Percentiles rank a stretch among this genome's conserved stretches.
These are phyloP conservation scores for Austrofundulus limnaeus DNA, from an alignment of 2,113 vertebrate species.

Conservation along the genomic window DNA sequence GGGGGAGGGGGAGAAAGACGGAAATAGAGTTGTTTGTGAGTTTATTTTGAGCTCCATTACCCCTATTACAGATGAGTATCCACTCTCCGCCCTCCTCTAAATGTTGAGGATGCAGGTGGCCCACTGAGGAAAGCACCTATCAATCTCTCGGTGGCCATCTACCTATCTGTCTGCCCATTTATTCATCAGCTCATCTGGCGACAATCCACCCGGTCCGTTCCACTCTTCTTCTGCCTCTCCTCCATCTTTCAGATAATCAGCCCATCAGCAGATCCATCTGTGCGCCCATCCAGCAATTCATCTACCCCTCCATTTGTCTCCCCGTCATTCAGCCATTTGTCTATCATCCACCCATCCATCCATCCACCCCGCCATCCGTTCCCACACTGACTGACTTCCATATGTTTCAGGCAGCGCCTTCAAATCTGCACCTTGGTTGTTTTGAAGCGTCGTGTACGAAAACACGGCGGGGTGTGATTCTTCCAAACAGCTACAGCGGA, in stretches of 20 bases:
- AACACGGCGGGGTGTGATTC: constrained; percentile 23
- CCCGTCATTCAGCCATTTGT: constrained; percentile 70
- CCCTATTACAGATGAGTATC: constrained; percentile 71
- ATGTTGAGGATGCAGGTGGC: constrained; percentile 71
- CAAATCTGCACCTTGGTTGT: constrained; percentile 30
- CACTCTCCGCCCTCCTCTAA: constrained; percentile 64
- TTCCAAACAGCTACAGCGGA: constrained; percentile 31
- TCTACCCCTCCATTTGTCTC: constrained; percentile 66
- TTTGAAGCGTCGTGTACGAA: constrained; percentile 37
- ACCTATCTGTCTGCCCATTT: constrained; percentile 68
- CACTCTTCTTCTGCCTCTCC: constrained; percentile 57
- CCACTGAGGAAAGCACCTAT: constrained; percentile 64
- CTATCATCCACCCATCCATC: constrained; percentile 57
- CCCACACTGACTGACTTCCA: constrained; percentile 31
- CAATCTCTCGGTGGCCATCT: constrained; percentile 62
- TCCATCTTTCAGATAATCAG: constrained; percentile 73
- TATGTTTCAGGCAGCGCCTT: constrained; percentile 51
- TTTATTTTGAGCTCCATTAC: constrained; percentile 77
- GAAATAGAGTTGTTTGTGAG: constrained; percentile 71
- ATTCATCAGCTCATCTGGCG: constrained; percentile 71
- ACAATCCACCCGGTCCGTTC: constrained; percentile 56
- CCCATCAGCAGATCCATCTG: constrained; percentile 74
- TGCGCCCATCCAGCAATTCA: constrained; percentile 66
- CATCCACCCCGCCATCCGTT: constrained; percentile 52
- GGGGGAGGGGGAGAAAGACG: constrained; percentile 18